These are phyloP conservation scores for Marmota flaviventris DNA, from an alignment of 2,113 vertebrate species.

Conservation along the genomic window DNA sequence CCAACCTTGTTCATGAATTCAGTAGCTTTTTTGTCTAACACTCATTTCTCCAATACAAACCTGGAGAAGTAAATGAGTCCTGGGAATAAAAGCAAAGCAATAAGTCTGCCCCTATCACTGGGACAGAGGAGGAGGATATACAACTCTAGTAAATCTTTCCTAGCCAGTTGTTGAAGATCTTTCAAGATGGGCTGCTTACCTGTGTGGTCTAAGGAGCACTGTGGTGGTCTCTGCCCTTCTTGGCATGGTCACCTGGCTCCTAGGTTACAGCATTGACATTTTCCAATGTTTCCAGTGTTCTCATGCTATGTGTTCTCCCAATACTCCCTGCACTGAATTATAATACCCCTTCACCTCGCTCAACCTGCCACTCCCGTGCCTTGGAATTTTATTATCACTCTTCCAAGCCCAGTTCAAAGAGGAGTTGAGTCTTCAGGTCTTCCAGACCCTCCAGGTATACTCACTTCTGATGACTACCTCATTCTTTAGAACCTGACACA, in stretches of 20 bases:
- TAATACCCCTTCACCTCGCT: background rate
- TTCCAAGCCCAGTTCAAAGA: background rate
- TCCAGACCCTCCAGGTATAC: background rate
- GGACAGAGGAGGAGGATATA: background rate
- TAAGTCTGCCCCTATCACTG: background rate
- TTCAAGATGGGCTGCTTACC: background rate
- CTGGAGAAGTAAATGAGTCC: background rate
- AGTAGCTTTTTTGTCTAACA: background rate
- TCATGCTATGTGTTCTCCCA: background rate
- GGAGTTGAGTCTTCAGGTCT: background rate
- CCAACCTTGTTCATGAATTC: background rate
- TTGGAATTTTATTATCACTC: fast-evolving
- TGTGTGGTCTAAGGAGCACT: background rate
- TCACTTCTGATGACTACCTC: background rate
- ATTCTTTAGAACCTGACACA: background rate
- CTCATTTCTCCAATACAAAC: conserved; percentile 8
- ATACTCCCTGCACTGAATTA: background rate
- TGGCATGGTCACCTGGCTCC: background rate
- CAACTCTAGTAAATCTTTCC: background rate
- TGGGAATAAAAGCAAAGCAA: background rate
- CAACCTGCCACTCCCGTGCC: fast-evolving
- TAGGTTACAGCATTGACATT: background rate
- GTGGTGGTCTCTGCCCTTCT: background rate
- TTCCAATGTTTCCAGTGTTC: background rate
- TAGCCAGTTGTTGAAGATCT: background rate